Conservation (phyloP, 2,113 vertebrate species). For the Scophthalmus maximus region DNA sequence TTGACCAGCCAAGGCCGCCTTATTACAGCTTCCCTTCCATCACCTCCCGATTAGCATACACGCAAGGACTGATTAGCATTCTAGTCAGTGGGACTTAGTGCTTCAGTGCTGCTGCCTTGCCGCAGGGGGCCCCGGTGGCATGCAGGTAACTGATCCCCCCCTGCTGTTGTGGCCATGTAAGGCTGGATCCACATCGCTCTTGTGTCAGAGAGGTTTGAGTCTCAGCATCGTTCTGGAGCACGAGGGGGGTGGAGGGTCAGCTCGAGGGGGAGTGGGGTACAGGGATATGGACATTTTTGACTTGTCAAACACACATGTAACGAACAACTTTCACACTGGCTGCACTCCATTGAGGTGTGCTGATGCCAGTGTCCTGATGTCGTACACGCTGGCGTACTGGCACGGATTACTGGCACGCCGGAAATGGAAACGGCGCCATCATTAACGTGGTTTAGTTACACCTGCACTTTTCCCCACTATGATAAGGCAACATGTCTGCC, state of each 20-base stretch:
- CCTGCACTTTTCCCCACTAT: conserved; percentile 28
- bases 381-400: conserved; percentile 33
- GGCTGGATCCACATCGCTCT: background rate
- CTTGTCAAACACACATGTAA: conserved; percentile 11
- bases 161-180: conserved; percentile 2
- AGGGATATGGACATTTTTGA: conserved; percentile 1
- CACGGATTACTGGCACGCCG: conserved; percentile 22
- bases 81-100: conserved; percentile 9
- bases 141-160: conserved; percentile 16
- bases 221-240: too few relatives aligned
- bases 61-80: conserved; percentile 64
- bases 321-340: conserved; percentile 16
- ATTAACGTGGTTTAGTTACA: conserved; percentile 55
- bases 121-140: conserved; percentile 21
- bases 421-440: conserved; percentile 43
- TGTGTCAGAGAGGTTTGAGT: background rate
- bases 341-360: conserved; percentile 8
- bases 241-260: too few relatives aligned
- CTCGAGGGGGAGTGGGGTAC: too few relatives aligned
- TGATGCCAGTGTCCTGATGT: conserved; percentile 3
- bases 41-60: conserved; percentile 62
- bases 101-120: conserved; percentile 11
- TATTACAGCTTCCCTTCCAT: conserved; percentile 47
- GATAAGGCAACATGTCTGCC: conserved; percentile 25
- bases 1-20: conserved; percentile 50